Base-by-base conservation (phyloP, 2,113 vertebrate species). In the Heterocephalus glaber region DNA sequence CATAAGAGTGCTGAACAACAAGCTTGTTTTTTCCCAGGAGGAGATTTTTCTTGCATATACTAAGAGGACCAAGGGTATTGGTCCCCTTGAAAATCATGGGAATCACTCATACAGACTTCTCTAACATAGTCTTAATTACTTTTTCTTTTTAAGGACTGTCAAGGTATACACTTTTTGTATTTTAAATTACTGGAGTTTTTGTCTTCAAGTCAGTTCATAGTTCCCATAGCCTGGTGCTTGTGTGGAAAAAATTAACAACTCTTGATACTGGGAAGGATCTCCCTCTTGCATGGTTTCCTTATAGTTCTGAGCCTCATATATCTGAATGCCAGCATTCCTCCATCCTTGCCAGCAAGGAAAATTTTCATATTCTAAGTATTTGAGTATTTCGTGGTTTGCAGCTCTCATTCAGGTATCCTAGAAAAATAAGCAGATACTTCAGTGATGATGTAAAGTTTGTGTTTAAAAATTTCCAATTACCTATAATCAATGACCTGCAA, bases 341-440 rank as follows among this genome's bases (percentile, higher is more conserved):
- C 93, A 96, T 44, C 20, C 41, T 86, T 94, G 80, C 74, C 85
- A 96, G 63, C 30, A 87, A 38, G 76, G 79, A 95, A 87, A 66
- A 44, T 86, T 79, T 89, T 94, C 95, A 83, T 87, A 92, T 63
- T 89, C 61, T 83, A 93, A 93, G 76, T 81, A 89, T 61, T n/a
- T 94, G 41, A 92, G 60, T 95, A 56, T 93, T 91, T 96, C 72
- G 81, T 70, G 49, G 22, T 72, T 61, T 96, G 56, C 38, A 95
- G 66, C 14, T 92, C 38, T 95, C 74, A 61, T 80, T 96, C 76
- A 94, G 79, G 33, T 90, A 94, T 96, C 88, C 97, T 96, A 89
- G 56, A 93, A 94, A 56, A 94, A 80, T 80, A 96, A 94, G 49
- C 38, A 95, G 52, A 96, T 58, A 72, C 81, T 60, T 13, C 44